Evolutionary conservation across 2,113 vertebrate species (phyloP).

Genomic region (Machaerirhynchus nigripectus): DNA sequence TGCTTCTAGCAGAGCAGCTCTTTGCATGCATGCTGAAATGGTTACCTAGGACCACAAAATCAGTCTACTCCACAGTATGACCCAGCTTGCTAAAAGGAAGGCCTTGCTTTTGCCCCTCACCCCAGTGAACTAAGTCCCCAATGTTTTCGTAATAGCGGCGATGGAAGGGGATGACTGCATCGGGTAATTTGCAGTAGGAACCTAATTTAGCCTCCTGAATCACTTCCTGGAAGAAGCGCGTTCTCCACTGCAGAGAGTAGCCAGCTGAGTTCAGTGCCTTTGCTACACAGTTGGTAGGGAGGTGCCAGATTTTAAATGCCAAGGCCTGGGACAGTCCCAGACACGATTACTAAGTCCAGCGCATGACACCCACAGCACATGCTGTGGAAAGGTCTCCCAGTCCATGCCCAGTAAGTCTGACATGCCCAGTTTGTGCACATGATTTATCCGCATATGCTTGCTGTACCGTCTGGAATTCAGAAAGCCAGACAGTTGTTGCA

Average conservation of each 20-base stretch:
- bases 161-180: background rate
- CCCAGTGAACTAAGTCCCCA: background rate
- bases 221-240: background rate
- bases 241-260: background rate
- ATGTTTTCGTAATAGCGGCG: background rate
- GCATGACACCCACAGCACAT: background rate
- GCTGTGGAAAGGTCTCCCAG: background rate
- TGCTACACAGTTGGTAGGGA: fast-evolving
- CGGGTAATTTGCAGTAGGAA: background rate
- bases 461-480: background rate
- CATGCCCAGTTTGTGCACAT: background rate
- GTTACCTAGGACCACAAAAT: background rate
- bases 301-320: background rate
- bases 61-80: background rate
- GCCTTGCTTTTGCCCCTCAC: background rate
- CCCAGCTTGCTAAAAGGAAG: background rate
- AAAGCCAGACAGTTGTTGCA: background rate
- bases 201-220: background rate
- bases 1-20: background rate
- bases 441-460: background rate
- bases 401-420: background rate
- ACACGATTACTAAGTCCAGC: background rate
- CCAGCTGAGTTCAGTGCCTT: background rate
- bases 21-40: background rate
- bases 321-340: background rate